Evolutionary conservation across 2,888 invertebrate species (phyloP), one percentile per base, ranked within the genome.

Genomic region (Ceramica pisi): DNA sequence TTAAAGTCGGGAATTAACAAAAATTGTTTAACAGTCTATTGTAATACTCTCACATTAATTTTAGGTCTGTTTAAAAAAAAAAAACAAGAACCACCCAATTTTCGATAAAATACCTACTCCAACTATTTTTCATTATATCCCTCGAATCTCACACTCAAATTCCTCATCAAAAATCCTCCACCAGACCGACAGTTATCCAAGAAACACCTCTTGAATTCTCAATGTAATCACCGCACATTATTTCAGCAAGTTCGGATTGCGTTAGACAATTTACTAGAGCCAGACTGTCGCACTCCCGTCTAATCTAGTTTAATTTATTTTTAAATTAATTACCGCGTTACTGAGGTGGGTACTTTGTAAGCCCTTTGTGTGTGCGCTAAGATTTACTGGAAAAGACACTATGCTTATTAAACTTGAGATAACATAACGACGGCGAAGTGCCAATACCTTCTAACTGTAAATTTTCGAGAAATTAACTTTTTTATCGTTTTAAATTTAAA

Each of bases 261-360:
- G 56, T 81, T 75, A 75, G 44, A 67, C 65, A 83, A 81, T 85
- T 78, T 71, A 81, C 76, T 74, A 71, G 48, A 67, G 70, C 73
- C 80, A 74, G 80, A 65, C 75, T 75, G 73, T 75, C 71, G 61
- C 61, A 61, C 56, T 80, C 80, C 59, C 35, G 35, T 64, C 65
- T 79, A 82, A 80, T 84, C 77, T 60, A 72, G 78, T 86, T 86
- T 81, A 79, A 81, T 82, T 84, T 86, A 86, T 85, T 82, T 86
- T 86, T 83, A 82, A 86, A 83, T 85, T 86, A 85, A 85, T 86
- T 85, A 86, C 75, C 59, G 66, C 50, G 71, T 81, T 76, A 72
- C 74, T 70, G 75, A 85, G 85, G 81, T 85, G 79, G 76, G 78
- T 75, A 81, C 70, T 80, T 75, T 72, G 75, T 76, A 69, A 71